These are phyloP conservation scores for Diarsia brunnea DNA, from an alignment of 2,888 invertebrate species.

Conservation along the genomic window DNA sequence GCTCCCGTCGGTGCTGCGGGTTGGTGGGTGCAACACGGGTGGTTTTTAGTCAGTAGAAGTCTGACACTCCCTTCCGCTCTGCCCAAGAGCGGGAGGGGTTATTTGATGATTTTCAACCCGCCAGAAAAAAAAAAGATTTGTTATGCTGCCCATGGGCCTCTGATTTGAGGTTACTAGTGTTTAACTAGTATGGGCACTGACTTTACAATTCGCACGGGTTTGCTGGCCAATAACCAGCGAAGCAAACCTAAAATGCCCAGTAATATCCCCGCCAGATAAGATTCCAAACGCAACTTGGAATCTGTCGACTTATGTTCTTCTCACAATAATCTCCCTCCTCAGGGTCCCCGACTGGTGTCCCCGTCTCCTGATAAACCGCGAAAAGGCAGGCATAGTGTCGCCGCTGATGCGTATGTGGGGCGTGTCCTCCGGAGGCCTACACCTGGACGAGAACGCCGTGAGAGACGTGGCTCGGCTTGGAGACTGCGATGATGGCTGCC, in stretches of 20 bases:
- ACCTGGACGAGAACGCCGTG: conserved; percentile 92
- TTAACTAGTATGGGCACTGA: neutral
- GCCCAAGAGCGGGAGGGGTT: too few relatives aligned
- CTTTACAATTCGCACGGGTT: neutral
- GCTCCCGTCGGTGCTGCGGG: too few relatives aligned
- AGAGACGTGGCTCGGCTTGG: conserved; percentile 96
- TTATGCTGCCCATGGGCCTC: too few relatives aligned
- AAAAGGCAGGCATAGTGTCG: conserved; percentile 91
- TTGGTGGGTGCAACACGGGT: too few relatives aligned
- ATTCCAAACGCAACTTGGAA: neutral
- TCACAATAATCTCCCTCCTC: neutral
- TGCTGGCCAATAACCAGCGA: neutral
- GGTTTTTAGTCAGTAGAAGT: too few relatives aligned
- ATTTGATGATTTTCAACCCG: too few relatives aligned
- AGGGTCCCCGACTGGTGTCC: conserved; percentile 93
- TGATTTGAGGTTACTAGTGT: too few relatives aligned
- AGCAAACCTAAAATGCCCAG: neutral
- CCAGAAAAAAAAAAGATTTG: too few relatives aligned
- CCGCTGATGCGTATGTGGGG: conserved; percentile 82
- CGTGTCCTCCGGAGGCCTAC: conserved; percentile 90
- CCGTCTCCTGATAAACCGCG: conserved; percentile 96
- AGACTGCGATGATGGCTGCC: conserved; percentile 95
- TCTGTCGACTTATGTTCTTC: neutral
- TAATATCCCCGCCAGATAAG: neutral
- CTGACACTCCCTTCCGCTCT: too few relatives aligned